Conservation (phyloP, 1,140 invertebrate species). For the Macrosteles quadrilineatus region DNA sequence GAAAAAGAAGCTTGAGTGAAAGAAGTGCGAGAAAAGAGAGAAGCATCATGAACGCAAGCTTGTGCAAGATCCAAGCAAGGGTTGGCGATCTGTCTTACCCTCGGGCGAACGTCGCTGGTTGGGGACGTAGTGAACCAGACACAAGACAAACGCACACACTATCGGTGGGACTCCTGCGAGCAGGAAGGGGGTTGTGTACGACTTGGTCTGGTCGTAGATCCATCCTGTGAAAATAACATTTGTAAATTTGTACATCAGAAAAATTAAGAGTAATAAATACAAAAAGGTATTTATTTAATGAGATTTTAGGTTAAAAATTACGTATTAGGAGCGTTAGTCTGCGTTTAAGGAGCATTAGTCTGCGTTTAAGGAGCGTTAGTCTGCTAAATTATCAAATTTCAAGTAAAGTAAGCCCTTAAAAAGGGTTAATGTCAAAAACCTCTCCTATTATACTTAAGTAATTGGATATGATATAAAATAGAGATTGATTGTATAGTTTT, state of each 20-base stretch:
- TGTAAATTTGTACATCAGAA: no score
- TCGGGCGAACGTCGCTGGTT: not conserved
- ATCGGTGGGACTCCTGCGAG: constrained; percentile 84
- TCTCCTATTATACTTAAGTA: no score
- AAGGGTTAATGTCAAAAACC: no score
- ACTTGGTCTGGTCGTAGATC: constrained; percentile 55
- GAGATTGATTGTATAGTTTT: no score
- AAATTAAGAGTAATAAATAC: constrained; percentile 14
- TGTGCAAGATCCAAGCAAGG: not conserved
- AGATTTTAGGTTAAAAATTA: not conserved
- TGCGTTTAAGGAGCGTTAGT: no score
- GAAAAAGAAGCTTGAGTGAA: no score
- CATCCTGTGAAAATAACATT: constrained; percentile 51
- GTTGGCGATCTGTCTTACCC: not conserved
- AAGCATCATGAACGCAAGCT: not conserved
- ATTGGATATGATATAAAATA: no score
- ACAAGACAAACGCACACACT: constrained; percentile 75
- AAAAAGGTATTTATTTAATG: not conserved
- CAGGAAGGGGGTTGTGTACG: constrained; percentile 77
- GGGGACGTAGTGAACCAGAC: constrained; percentile 59
- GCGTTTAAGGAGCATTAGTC: no score
- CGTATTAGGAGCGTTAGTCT: no score
- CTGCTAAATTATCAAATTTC: no score
- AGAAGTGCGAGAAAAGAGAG: no score
- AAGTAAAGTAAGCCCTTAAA: no score